Conservation (phyloP, 2,888 invertebrate genomes). For the Ophion costatus region DNA sequence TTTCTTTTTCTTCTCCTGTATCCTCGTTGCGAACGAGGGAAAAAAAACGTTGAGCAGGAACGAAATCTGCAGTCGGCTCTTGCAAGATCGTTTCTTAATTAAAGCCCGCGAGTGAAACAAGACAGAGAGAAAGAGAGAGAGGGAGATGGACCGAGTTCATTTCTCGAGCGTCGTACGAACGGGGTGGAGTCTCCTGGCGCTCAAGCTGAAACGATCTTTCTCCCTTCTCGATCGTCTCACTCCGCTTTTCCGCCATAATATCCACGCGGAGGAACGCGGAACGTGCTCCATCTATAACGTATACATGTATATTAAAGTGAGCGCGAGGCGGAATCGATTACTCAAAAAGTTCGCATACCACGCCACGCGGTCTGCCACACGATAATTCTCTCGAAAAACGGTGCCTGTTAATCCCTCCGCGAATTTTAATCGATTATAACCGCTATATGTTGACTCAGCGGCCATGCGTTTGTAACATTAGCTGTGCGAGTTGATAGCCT, state of each 20-base stretch:
- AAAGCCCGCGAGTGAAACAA: conserved; percentile 70
- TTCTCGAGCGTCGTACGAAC: conserved; percentile 62
- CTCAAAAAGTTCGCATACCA: conserved; percentile 65
- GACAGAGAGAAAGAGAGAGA: conserved; percentile 51
- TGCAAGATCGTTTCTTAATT: conserved; percentile 77
- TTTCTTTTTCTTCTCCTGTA: conserved; percentile 48
- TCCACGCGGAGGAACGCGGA: conserved; percentile 59
- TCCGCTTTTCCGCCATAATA: conserved; percentile 59
- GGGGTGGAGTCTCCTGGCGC: conserved; percentile 62
- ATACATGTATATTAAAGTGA: conserved; percentile 48
- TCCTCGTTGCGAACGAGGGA: conserved; percentile 32
- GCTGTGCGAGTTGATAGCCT: conserved; percentile 27
- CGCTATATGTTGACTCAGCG: conserved; percentile 30
- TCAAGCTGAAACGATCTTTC: conserved; percentile 57
- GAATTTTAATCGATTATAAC: conserved; percentile 66
- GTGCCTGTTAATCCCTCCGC: conserved; percentile 67
- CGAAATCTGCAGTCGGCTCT: conserved; percentile 68
- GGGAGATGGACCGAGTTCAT: conserved; percentile 56
- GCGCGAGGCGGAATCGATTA: conserved; percentile 68
- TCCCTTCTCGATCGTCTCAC: conserved; percentile 51
- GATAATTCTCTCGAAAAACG: conserved; percentile 65
- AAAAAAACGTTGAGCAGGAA: conserved; percentile 38
- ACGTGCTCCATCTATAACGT: conserved; percentile 40
- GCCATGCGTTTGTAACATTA: conserved; percentile 56
- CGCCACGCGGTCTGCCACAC: conserved; percentile 50